These are phyloP conservation scores for Baronia brevicornis DNA, from an alignment of 2,888 invertebrate genomes.

Conservation along the genomic window DNA sequence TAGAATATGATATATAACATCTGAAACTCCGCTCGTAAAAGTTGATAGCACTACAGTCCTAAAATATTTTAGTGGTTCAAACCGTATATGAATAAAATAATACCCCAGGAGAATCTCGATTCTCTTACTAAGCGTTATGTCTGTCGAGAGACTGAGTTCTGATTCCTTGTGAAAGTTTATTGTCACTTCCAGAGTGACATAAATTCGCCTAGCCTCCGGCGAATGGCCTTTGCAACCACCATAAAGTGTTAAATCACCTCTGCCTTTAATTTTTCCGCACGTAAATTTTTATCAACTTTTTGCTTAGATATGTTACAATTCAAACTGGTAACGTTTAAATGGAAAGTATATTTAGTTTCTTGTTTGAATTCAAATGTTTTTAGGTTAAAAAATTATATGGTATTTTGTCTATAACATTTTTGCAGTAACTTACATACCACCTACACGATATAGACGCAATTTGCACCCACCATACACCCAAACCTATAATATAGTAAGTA, in stretches of 20 bases:
- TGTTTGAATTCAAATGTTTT: too few relatives aligned
- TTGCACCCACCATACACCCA: too few relatives aligned
- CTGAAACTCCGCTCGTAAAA: background rate
- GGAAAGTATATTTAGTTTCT: too few relatives aligned
- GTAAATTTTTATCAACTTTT: slow-evolving; percentile 27
- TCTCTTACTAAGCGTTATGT: slow-evolving; percentile 26
- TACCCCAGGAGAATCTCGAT: slow-evolving; percentile 10
- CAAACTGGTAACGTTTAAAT: too few relatives aligned
- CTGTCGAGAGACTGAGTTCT: slow-evolving; percentile 25
- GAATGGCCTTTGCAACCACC: slow-evolving; percentile 40
- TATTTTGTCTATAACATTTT: too few relatives aligned
- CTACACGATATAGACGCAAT: too few relatives aligned
- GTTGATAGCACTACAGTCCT: background rate
- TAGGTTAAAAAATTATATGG: too few relatives aligned
- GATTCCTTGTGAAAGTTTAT: slow-evolving; percentile 34
- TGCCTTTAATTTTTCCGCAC: slow-evolving; percentile 44
- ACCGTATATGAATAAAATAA: slow-evolving; percentile 16
- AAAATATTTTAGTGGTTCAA: slow-evolving; percentile 3
- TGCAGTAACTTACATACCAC: too few relatives aligned
- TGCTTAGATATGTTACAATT: background rate
- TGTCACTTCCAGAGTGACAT: slow-evolving; percentile 36
- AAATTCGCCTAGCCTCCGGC: slow-evolving; percentile 38
- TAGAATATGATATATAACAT: background rate
- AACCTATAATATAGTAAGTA: too few relatives aligned
- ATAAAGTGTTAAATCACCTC: slow-evolving; percentile 53